Conservation (phyloP, 1,140 invertebrate species). For the Galleria mellonella region DNA sequence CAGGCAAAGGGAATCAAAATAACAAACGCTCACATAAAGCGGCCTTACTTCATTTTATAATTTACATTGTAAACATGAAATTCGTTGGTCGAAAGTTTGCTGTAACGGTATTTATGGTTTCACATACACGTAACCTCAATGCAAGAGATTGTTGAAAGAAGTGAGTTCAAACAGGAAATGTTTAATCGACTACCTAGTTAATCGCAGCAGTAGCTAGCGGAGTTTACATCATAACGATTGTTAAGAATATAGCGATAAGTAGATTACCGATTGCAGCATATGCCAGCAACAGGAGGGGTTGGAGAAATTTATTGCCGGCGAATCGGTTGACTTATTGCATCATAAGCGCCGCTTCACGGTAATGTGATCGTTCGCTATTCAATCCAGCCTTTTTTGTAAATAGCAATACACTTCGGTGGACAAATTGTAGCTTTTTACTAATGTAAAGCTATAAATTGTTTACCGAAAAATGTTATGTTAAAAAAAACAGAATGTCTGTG, state of each 20-base stretch:
- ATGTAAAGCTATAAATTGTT: too few relatives aligned
- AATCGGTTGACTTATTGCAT: constrained; percentile 45
- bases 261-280: constrained; percentile 40
- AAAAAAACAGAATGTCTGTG: too few relatives aligned
- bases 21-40: neutral
- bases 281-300: constrained; percentile 38
- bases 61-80: neutral
- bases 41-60: neutral
- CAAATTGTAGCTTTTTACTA: too few relatives aligned
- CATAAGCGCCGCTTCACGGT: constrained; percentile 37
- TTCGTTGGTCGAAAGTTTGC: constrained; percentile 1
- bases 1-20: constrained; percentile 9
- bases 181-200: constrained; percentile 1
- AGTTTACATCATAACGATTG: constrained; percentile 9
- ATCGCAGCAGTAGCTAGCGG: neutral
- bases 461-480: too few relatives aligned
- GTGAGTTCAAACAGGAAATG: constrained; percentile 4
- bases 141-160: constrained; percentile 3
- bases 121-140: neutral
- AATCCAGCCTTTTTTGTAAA: neutral
- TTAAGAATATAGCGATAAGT: constrained; percentile 18
- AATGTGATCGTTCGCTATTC: constrained; percentile 27
- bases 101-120: constrained; percentile 2
- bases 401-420: neutral
- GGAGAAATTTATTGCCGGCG: constrained; percentile 34